A percentile compares a stretch with the other conserved stretches of the same genome.
phyloP scores from a whole-genome alignment of 2,113 vertebrate species.

The Ageneiosus marmoratus region DNA sequence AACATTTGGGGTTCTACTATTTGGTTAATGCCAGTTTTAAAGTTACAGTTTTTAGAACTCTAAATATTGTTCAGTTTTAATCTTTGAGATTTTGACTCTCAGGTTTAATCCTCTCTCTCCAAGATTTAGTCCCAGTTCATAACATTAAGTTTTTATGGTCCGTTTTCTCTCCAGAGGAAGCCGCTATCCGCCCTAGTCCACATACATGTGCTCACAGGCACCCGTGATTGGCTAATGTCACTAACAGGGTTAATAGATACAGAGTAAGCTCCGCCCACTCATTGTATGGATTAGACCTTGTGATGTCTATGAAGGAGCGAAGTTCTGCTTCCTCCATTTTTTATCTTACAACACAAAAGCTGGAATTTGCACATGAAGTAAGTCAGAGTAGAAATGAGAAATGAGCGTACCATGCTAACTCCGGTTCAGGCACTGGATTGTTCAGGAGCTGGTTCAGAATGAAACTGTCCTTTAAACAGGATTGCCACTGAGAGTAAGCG shows the following conservation, averaged over 20 bases:
- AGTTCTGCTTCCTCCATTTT: too few species aligned
- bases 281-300: neutral
- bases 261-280: neutral
- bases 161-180: neutral
- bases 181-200: too few species aligned
- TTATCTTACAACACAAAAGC: neutral
- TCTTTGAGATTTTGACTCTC: neutral
- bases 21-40: neutral
- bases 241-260: too few species aligned
- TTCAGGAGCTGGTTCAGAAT: conserved; percentile 83
- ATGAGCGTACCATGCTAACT: conserved; percentile 75
- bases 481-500: conserved; percentile 85
- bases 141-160: neutral
- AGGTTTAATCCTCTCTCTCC: too few species aligned
- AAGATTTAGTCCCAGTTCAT: too few species aligned
- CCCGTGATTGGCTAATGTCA: too few species aligned
- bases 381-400: neutral
- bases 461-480: conserved; percentile 76
- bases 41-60: neutral
- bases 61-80: neutral
- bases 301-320: neutral
- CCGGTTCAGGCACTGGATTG: conserved; percentile 76
- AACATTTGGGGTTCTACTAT: neutral
- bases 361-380: neutral
- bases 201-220: too few species aligned